These are phyloP conservation scores for Chondrilla cf. caribensis DNA, from an alignment of 37 sponge, comb jelly and placozoan genomes.

Conservation along the genomic window DNA sequence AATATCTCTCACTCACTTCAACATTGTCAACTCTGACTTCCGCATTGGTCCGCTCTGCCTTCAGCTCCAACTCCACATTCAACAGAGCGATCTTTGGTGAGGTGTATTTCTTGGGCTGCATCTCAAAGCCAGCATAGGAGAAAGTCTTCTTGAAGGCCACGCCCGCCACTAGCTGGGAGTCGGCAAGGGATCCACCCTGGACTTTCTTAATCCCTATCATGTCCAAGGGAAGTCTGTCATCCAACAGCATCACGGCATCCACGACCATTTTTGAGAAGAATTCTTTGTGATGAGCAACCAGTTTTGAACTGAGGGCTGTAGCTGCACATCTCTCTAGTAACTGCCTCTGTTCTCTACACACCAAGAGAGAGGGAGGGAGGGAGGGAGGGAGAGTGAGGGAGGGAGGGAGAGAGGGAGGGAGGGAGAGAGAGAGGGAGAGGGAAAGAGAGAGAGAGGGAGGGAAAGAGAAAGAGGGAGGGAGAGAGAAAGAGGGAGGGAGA, in stretches of 20 bases:
- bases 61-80: constrained; percentile 96
- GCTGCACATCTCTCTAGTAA: constrained; percentile 95
- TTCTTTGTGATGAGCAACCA: constrained; percentile 94
- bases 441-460: background rate
- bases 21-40: constrained; percentile 95
- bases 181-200: constrained; percentile 88
- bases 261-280: constrained; percentile 99
- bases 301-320: constrained; percentile 93
- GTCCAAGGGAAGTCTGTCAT: constrained; percentile 85
- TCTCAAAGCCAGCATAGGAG: constrained; percentile 99
- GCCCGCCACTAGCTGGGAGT: constrained; percentile 85
- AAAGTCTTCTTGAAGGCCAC: constrained; percentile 99
- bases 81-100: constrained; percentile 90
- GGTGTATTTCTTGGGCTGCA: constrained; percentile 94
- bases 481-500: background rate
- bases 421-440: background rate
- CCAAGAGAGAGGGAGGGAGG: background rate
- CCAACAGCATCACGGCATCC: constrained; percentile 91
- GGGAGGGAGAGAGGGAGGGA: background rate
- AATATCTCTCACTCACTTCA: constrained; percentile 87
- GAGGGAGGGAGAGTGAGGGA: background rate
- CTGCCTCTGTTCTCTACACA: constrained; percentile 77
- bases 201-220: constrained; percentile 99
- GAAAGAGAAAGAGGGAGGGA: background rate
- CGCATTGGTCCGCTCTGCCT: constrained; percentile 96